Percentiles rank a stretch among this genome's conserved stretches.
Conservation (phyloP, 2,113 vertebrate species). For the Cyprinus carpio region DNA sequence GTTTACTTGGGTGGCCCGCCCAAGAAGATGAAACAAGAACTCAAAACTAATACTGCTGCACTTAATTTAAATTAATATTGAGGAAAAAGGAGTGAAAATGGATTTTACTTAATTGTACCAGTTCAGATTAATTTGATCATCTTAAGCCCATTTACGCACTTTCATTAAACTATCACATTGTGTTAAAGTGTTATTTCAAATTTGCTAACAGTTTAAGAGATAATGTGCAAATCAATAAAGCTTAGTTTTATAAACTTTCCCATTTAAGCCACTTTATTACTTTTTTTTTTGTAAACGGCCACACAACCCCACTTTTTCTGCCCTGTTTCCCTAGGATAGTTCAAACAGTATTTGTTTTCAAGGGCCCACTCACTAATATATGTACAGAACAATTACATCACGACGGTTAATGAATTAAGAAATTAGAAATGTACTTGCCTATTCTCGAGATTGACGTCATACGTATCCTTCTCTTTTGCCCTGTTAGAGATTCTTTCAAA, state of each 20-base stretch:
- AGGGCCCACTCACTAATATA: conserved; percentile 40
- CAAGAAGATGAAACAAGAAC: conserved; percentile 10
- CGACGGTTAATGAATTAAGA: conserved; percentile 15
- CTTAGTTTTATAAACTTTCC: conserved; percentile 6
- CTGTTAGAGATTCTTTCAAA: conserved; percentile 37
- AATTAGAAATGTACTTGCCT: conserved; percentile 35
- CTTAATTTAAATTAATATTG: conserved; percentile 16
- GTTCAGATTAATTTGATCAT: conserved; percentile 11
- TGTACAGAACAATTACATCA: conserved; percentile 32
- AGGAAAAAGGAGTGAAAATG: conserved; percentile 6
- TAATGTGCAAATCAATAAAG: conserved; percentile 15
- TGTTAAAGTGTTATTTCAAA: neutral
- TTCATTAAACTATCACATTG: conserved; percentile 5
- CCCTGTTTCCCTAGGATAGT: conserved; percentile 31
- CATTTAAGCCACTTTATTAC: conserved; percentile 12
- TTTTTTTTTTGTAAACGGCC: too few species aligned
- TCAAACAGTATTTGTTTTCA: conserved; percentile 36
- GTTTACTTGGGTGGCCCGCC: conserved; percentile 13
- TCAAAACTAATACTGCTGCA: conserved; percentile 9
- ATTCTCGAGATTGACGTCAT: conserved; percentile 39
- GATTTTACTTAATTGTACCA: conserved; percentile 8
- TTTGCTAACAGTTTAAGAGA: conserved; percentile 1
- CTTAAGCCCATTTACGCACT: conserved; percentile 11
- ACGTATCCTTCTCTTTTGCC: conserved; percentile 34
- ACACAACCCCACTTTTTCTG: conserved; percentile 7